Base-by-base conservation (phyloP, 2,888 invertebrate species). In the Petrolisthes manimaculis region DNA sequence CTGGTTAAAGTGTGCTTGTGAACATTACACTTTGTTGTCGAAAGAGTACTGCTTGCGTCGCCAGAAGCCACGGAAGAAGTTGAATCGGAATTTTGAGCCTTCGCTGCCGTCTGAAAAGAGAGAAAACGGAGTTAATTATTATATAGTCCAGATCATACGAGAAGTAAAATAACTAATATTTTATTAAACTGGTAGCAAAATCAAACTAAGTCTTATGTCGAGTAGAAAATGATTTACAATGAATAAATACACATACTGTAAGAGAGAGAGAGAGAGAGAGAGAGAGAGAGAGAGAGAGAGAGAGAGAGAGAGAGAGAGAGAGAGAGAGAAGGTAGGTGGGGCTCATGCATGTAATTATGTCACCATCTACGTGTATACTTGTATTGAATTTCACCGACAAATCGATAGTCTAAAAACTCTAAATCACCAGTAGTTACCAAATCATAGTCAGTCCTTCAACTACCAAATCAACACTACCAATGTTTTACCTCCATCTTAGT, bases 21-120 rank as follows among this genome's bases (percentile, higher is more conserved):
- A 61, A 9, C 67, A 21, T 56, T 82, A 88, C 69, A 82, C 77
- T 54, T 85, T 89, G 67, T 89, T 89, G 78, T 97, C 97, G 93
- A 97, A 94, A 91, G 97, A 97, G 93, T 97, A 96, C 93, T 97
- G 96, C 91, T 96, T 97, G 92, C 96, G 95, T 93, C 97, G 97
- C 97, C 97, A 97, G 92, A 97, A 95, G 93, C 95, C 96, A 93
- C 96, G 96, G 94, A 97, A 97, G 93, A 97, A 97, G 91, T 97
- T 96, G 93, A 90, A 90, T 74, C 87, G 81, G 84, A 89, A 90
- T 74, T 89, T 88, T 21, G 90, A 88, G 14, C 89, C 89, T 71
- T 89, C 89, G 61, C 83, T 83, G 71, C 83, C 83, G 8, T 85
- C 89, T 89, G 86, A 5, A 88, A 88, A 71, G 24, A 69, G 24